A percentile compares a stretch with the other conserved stretches of the same genome.
phyloP scores from a whole-genome alignment of 2,888 invertebrate genomes.

The Lepetodrilus schrolli region DNA sequence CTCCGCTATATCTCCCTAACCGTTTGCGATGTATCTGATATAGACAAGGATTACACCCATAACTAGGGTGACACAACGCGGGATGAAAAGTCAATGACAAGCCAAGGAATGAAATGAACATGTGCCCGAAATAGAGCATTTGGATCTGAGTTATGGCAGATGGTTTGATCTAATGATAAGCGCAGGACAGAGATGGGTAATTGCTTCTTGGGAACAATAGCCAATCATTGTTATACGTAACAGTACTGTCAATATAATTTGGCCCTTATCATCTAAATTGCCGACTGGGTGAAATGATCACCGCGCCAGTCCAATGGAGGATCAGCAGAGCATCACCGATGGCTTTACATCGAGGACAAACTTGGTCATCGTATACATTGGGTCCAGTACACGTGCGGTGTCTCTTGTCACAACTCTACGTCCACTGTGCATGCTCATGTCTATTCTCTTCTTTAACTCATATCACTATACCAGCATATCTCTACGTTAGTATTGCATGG shows the following conservation, averaged over 20 bases:
- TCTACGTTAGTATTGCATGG: no score
- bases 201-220: constrained; percentile 24
- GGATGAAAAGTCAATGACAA: constrained; percentile 25
- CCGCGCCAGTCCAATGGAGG: no score
- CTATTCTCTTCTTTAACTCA: no score
- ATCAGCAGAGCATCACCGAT: no score
- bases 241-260: constrained; percentile 25
- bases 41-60: constrained; percentile 21
- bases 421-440: no score
- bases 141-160: constrained; percentile 19
- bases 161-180: constrained; percentile 6
- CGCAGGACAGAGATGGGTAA: not conserved
- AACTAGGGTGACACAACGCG: constrained; percentile 19
- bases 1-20: constrained; percentile 25
- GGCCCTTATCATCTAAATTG: constrained; percentile 23
- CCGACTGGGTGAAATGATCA: constrained; percentile 12
- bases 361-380: no score
- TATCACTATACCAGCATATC: no score
- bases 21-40: constrained; percentile 25
- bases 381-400: no score
- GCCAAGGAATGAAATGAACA: constrained; percentile 17
- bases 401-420: no score
- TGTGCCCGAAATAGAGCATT: constrained; percentile 13
- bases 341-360: no score
- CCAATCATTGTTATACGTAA: constrained; percentile 13